phyloP scores from a whole-genome alignment of 2,113 vertebrate species.

The Salvelinus namaycush region DNA sequence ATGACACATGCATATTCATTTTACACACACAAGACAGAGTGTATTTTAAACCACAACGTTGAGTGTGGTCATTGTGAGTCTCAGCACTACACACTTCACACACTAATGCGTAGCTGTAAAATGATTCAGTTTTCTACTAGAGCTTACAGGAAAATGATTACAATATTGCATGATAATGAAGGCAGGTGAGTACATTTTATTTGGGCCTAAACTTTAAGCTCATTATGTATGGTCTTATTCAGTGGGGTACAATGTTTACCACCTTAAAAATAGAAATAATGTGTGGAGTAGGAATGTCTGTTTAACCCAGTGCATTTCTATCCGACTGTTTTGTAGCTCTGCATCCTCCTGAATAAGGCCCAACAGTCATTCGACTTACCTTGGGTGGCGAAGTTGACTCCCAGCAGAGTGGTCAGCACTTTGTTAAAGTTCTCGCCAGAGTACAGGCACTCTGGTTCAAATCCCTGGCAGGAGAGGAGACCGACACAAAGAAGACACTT shows the following conservation, averaged over 20 bases:
- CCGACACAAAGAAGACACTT: conserved; percentile 25
- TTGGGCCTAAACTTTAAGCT: not conserved
- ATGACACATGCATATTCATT: not conserved
- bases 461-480: conserved; percentile 75
- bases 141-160: not conserved
- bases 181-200: not conserved
- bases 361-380: conserved; percentile 74
- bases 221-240: too few species aligned
- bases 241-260: too few species aligned
- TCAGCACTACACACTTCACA: not conserved
- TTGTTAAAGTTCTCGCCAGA: conserved; percentile 86
- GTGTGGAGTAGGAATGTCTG: too few species aligned
- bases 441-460: conserved; percentile 90
- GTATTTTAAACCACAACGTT: conserved; percentile 9
- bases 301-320: not conserved
- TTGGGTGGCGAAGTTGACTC: conserved; percentile 91
- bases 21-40: not conserved
- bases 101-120: not conserved
- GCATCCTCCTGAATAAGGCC: not conserved
- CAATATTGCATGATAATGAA: not conserved
- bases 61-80: not conserved
- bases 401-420: conserved; percentile 84
- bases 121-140: not conserved
- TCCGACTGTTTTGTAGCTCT: not conserved
- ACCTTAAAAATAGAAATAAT: too few species aligned